These are phyloP conservation scores for Megalopta genalis DNA, from an alignment of 1,140 invertebrate species.

Conservation along the genomic window DNA sequence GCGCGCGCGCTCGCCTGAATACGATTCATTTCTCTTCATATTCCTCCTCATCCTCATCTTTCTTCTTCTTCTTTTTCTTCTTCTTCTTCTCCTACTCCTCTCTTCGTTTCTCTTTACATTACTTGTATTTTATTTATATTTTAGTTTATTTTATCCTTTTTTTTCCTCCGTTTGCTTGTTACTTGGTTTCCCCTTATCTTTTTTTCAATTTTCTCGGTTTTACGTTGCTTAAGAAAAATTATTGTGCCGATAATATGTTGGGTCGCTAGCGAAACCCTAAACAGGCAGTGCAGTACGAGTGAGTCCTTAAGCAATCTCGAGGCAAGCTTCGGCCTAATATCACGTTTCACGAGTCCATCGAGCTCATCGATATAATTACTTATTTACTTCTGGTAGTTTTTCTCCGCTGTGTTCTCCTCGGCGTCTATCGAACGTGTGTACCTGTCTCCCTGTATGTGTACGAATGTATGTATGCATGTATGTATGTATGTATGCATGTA, in stretches of 20 bases:
- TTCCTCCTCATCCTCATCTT: no score
- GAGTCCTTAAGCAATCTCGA: conserved; percentile 80
- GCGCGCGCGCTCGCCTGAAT: conserved; percentile 28
- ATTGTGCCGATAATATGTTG: conserved; percentile 81
- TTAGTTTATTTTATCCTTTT: conserved; percentile 3
- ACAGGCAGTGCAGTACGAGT: conserved; percentile 81
- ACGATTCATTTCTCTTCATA: neutral
- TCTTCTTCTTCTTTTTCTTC: no score
- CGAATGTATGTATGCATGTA: no score
- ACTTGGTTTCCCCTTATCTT: conserved; percentile 66
- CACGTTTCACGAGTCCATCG: conserved; percentile 79
- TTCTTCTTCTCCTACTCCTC: no score
- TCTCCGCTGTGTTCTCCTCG: conserved; percentile 36
- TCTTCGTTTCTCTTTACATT: no score
- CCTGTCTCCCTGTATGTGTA: no score
- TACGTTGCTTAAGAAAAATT: conserved; percentile 80
- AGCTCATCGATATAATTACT: conserved; percentile 75
- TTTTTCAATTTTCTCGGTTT: conserved; percentile 63
- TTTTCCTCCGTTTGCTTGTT: conserved; percentile 60
- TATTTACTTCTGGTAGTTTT: neutral
- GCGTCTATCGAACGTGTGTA: no score
- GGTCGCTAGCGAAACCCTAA: conserved; percentile 80
- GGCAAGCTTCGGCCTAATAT: conserved; percentile 81
- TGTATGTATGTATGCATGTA: conserved; percentile 16
- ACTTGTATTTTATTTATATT: conserved; percentile 39